Evolutionary conservation across 2,113 vertebrate genomes (phyloP), one percentile per base, ranked within the genome.

Genomic region (Epinephelus cyanopodus): DNA sequence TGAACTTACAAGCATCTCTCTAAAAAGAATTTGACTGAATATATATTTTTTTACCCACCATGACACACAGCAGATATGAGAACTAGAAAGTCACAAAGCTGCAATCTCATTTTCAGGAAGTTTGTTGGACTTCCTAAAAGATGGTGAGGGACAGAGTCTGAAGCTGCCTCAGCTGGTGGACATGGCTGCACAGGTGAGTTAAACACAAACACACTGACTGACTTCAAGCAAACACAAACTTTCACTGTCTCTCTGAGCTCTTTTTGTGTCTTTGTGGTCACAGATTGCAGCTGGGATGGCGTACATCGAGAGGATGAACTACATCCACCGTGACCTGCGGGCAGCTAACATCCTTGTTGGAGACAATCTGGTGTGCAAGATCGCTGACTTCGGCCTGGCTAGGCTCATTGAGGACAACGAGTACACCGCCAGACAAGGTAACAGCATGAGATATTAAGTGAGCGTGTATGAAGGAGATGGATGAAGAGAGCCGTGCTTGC

Each of bases 291-390:
- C 96, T 0, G 98, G 98, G 58, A 99, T 99, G 98, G 98, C 98
- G 0, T 99, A 99, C 92, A 99, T 99, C 0, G 98, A 99, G 88
- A 88, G 96, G 61, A 99, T 99, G 98, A 99, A 99, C 95, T 99
- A 99, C 92, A 99, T 99, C 94, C 98, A 99, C 66, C 96, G 98
- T 48, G 98, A 99, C 75, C 95, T 99, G 66, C 95, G 98, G 0
- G 98, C 98, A 0, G 98, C 98, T 72, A 99, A 99, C 95, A 99
- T 99, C 91, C 96, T 99, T 18, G 98, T 99, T 8, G 97, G 97
- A 6, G 98, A 99, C 73, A 96, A 94, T 89, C 95, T 99, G 77
- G 97, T 97, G 79, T 99, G 98, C 90, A 99, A 99, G 94, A 98
- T 99, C 0, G 98, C 98, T 0, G 98, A 99, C 94, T 99, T 99